Percentiles rank a stretch among this genome's conserved stretches.
Evolutionary conservation across 1,140 invertebrate species (phyloP).

Genomic region (Trichoplusia ni): DNA sequence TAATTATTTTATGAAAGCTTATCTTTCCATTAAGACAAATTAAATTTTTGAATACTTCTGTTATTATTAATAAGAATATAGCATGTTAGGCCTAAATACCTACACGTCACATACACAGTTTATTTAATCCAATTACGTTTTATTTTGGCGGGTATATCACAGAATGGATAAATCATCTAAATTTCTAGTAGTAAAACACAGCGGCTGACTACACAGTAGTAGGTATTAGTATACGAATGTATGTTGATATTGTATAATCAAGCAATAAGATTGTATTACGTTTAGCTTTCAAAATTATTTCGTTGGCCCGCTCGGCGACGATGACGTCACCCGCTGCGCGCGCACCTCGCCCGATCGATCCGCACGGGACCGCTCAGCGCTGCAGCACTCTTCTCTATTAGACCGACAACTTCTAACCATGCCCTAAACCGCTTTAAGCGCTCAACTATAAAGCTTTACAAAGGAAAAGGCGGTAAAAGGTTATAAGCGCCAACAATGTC

Average conservation of each 20-base stretch:
- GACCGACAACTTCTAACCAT: slow-evolving; percentile 21
- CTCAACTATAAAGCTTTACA: slow-evolving; percentile 40
- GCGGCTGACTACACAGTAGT: no score
- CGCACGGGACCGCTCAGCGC: slow-evolving; percentile 52
- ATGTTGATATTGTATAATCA: slow-evolving; percentile 30
- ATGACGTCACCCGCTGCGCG: slow-evolving; percentile 74
- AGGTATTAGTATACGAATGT: no score
- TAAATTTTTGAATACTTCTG: no score
- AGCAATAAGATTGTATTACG: slow-evolving; percentile 50
- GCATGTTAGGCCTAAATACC: no score
- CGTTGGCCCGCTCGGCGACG: slow-evolving; percentile 55
- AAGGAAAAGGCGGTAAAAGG: slow-evolving; percentile 41
- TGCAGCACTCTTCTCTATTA: slow-evolving; percentile 49
- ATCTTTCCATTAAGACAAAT: no score
- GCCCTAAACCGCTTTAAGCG: slow-evolving; percentile 53
- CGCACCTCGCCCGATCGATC: slow-evolving; percentile 64
- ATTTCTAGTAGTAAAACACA: no score
- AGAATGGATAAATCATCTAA: no score
- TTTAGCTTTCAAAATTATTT: slow-evolving; percentile 52
- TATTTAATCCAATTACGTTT: no score
- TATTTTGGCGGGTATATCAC: no score
- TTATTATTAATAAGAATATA: no score
- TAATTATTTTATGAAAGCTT: no score
- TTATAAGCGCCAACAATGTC: slow-evolving; percentile 35
- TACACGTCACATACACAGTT: no score